Conservation (phyloP, 2,888 invertebrate species). For the Lymantria dispar region DNA sequence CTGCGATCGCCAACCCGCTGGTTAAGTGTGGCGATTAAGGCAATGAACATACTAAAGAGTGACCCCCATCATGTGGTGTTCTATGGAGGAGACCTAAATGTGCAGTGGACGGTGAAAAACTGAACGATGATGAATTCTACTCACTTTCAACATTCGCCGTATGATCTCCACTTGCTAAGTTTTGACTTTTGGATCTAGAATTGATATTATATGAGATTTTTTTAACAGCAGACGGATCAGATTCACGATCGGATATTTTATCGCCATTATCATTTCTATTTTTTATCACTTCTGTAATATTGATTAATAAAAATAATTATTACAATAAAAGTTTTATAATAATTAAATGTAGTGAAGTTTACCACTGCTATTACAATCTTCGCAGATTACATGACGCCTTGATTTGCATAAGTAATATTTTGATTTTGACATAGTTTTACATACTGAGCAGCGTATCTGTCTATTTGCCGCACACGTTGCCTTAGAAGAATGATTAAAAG, state of each 20-base stretch:
- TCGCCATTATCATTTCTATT: constrained; percentile 13
- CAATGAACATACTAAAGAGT: no score
- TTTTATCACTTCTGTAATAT: neutral
- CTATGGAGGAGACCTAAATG: no score
- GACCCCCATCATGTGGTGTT: no score
- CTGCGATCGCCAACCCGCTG: no score
- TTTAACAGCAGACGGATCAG: constrained; percentile 1
- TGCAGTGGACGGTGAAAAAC: no score
- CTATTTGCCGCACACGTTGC: constrained; percentile 6
- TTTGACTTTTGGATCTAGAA: neutral
- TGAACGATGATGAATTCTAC: neutral
- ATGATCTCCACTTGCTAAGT: constrained; percentile 22
- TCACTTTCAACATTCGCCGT: constrained; percentile 1
- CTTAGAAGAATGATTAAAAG: constrained; percentile 5
- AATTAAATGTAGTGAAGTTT: constrained; percentile 1
- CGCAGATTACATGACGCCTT: constrained; percentile 12
- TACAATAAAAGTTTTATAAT: neutral
- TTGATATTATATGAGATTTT: neutral
- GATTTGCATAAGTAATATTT: constrained; percentile 9
- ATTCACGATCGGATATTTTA: constrained; percentile 10
- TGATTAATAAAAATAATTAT: neutral
- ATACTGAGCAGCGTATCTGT: constrained; percentile 13
- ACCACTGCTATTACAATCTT: constrained; percentile 18
- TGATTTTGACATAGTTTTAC: constrained; percentile 10
- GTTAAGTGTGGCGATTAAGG: no score